Conservation (phyloP, 2,113 vertebrate genomes). For the Nerophis ophidion region DNA sequence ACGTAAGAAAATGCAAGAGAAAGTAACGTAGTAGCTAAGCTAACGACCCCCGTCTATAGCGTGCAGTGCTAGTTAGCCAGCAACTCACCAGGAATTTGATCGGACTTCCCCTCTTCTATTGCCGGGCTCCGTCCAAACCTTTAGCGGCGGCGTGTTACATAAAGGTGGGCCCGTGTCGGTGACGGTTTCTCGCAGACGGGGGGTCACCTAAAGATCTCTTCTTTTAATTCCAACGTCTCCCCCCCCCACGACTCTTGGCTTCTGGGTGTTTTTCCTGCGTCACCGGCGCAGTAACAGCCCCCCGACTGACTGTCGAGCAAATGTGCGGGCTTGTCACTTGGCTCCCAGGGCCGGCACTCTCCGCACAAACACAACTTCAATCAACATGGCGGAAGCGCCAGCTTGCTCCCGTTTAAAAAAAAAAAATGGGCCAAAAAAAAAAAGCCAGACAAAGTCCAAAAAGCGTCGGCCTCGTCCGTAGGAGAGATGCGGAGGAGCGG, state of each 20-base stretch:
- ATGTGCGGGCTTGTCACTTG: constrained; percentile 69
- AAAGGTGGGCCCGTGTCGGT: constrained; percentile 56
- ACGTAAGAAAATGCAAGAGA: constrained; percentile 24
- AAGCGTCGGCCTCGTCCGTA: constrained; percentile 29
- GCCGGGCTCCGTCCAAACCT: constrained; percentile 65
- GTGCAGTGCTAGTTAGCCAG: constrained; percentile 53
- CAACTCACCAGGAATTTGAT: constrained; percentile 77
- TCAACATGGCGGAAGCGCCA: constrained; percentile 72
- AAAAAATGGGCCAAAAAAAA: constrained; percentile 27
- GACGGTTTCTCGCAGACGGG: constrained; percentile 38
- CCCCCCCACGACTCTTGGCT: constrained; percentile 42
- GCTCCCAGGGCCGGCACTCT: constrained; percentile 43
- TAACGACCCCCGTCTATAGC: constrained; percentile 50
- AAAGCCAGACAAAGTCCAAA: constrained; percentile 3
- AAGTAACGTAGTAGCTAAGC: constrained; percentile 33
- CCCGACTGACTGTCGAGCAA: constrained; percentile 57
- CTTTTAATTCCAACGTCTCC: constrained; percentile 52
- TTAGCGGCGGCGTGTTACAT: constrained; percentile 60
- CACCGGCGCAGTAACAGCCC: constrained; percentile 77
- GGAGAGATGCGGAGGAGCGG: constrained; percentile 10
- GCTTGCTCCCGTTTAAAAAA: background rate
- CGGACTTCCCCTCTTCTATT: constrained; percentile 64
- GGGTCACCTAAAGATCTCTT: constrained; percentile 40
- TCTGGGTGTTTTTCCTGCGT: constrained; percentile 87
- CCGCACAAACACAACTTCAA: constrained; percentile 71